A percentile compares a stretch with the other conserved stretches of the same genome.
Evolutionary conservation across 2,888 invertebrate species (phyloP).

Genomic region (Caenorhabditis sp.): DNA sequence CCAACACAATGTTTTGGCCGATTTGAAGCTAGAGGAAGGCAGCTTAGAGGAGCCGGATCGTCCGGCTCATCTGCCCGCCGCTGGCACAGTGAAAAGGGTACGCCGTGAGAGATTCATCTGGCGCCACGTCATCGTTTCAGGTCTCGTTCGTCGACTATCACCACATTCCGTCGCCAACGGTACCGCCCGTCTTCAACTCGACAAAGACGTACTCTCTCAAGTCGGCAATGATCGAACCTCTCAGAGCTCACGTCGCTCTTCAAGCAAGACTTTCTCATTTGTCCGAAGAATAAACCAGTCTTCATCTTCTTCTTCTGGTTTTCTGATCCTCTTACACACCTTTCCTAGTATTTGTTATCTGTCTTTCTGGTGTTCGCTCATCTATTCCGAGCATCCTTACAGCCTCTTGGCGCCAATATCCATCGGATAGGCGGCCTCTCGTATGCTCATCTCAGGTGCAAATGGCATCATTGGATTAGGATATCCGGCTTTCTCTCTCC

Average conservation of each 20-base stretch:
- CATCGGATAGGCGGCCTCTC: background rate
- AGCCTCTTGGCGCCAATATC: constrained; percentile 2
- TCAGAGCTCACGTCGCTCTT: constrained; percentile 58
- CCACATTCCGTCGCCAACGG: constrained; percentile 47
- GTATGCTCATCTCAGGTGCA: constrained; percentile 36
- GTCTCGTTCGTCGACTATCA: constrained; percentile 59
- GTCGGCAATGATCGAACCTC: constrained; percentile 55
- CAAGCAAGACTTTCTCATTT: constrained; percentile 51
- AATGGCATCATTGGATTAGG: constrained; percentile 48
- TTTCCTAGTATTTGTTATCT: background rate
- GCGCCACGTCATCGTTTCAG: constrained; percentile 16
- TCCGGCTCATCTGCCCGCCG: constrained; percentile 20
- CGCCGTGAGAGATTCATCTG: background rate
- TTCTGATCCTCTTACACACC: background rate
- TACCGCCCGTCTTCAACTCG: constrained; percentile 48
- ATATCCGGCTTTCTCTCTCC: constrained; percentile 33
- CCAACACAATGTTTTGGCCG: constrained; percentile 34
- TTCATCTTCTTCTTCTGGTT: background rate
- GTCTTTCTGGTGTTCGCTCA: constrained; percentile 2
- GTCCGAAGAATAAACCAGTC: constrained; percentile 37
- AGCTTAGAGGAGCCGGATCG: constrained; percentile 32
- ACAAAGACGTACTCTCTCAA: constrained; percentile 60
- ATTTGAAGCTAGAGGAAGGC: constrained; percentile 14
- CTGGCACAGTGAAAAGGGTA: background rate
- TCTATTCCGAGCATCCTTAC: background rate